These are phyloP conservation scores for Coenonympha glycerion DNA, from an alignment of 2,888 invertebrate species.

Conservation along the genomic window DNA sequence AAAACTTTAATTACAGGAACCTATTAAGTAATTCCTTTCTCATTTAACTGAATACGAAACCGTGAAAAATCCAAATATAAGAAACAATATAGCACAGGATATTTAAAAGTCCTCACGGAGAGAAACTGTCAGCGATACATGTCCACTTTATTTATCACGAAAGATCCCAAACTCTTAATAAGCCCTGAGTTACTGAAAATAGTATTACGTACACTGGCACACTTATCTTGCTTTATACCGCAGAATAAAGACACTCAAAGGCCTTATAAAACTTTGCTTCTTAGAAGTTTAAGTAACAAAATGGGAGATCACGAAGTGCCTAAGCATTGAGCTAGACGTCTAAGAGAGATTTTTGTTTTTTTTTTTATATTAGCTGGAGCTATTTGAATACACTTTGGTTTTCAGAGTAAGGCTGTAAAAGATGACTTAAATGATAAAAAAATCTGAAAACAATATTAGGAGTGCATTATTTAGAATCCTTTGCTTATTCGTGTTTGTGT, in stretches of 20 bases:
- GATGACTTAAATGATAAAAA: too few relatives aligned
- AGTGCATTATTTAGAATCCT: too few relatives aligned
- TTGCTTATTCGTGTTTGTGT: too few relatives aligned
- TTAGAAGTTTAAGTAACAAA: constrained; percentile 23
- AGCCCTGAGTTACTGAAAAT: background rate
- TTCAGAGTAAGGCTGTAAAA: too few relatives aligned
- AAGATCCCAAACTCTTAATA: constrained; percentile 8
- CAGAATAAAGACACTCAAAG: constrained; percentile 18
- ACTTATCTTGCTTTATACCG: constrained; percentile 4
- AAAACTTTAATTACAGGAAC: too few relatives aligned
- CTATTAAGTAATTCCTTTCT: too few relatives aligned
- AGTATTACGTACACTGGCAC: background rate
- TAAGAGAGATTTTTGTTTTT: background rate
- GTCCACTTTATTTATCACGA: background rate
- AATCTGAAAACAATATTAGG: too few relatives aligned
- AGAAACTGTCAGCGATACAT: background rate
- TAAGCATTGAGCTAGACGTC: background rate
- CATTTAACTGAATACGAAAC: too few relatives aligned
- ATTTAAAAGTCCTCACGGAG: background rate
- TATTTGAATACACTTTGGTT: too few relatives aligned
- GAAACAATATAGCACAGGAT: too few relatives aligned
- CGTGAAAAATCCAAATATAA: background rate
- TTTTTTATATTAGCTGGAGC: too few relatives aligned
- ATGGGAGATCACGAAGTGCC: constrained; percentile 16
- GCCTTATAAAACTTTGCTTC: constrained; percentile 20